phyloP scores from a whole-genome alignment of 2,888 invertebrate genomes.

The Lithophane leautieri region DNA sequence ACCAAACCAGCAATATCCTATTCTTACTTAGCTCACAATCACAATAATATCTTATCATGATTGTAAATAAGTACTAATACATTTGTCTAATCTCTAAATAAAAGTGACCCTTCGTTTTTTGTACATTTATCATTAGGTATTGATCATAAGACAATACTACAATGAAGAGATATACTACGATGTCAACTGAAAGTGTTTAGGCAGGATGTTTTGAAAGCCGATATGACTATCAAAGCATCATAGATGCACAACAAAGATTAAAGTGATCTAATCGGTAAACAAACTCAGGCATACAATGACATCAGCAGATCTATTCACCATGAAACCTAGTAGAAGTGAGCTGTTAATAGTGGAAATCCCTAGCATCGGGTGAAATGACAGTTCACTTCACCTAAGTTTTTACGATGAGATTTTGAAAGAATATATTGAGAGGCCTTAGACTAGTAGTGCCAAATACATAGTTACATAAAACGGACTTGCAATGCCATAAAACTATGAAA shows the following conservation, averaged over 20 bases:
- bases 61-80: constrained; percentile 45
- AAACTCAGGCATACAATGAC: neutral
- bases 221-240: constrained; percentile 5
- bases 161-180: neutral
- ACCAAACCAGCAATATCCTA: neutral
- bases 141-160: constrained; percentile 24
- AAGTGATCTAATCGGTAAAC: neutral
- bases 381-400: neutral
- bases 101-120: constrained; percentile 38
- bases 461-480: neutral
- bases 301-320: neutral
- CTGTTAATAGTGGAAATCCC: neutral
- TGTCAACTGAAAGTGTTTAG: constrained; percentile 25
- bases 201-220: constrained; percentile 14
- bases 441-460: neutral
- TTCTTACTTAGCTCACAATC: neutral
- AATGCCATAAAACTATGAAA: constrained; percentile 1
- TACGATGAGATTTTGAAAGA: neutral
- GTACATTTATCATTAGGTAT: constrained; percentile 25
- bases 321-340: neutral
- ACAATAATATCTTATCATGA: constrained; percentile 48
- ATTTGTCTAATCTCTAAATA: constrained; percentile 26
- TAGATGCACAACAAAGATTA: neutral
- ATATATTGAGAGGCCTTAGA: neutral
- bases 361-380: neutral